Percentiles rank a stretch among this genome's conserved stretches.
These are phyloP conservation scores for Macrochelys suwanniensis DNA, from an alignment of 2,797 vertebrate species.

Conservation along the genomic window DNA sequence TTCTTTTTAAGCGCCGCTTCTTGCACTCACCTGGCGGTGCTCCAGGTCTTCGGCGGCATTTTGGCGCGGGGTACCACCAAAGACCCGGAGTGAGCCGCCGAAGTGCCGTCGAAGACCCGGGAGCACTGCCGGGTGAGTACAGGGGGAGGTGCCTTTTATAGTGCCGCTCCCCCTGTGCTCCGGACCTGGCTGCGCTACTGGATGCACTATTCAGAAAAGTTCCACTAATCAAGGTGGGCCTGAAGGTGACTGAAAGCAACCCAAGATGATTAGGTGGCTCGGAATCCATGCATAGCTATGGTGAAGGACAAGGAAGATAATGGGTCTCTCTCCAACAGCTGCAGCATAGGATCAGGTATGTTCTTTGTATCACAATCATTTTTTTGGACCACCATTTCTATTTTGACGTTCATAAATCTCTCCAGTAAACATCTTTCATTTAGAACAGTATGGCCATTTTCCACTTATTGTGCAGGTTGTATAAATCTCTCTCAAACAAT, in stretches of 20 bases:
- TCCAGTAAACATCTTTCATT: conserved; percentile 23
- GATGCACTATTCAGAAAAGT: background rate
- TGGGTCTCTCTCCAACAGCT: background rate
- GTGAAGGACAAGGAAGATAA: background rate
- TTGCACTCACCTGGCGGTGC: too few relatives aligned
- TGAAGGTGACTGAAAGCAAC: background rate
- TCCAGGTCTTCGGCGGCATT: too few relatives aligned
- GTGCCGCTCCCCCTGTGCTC: too few relatives aligned
- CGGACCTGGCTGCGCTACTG: too few relatives aligned
- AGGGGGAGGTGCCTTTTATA: too few relatives aligned
- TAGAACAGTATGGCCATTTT: background rate
- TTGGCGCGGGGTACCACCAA: too few relatives aligned
- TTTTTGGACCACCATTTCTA: background rate
- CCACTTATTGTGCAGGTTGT: background rate
- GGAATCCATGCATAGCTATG: background rate
- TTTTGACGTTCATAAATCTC: conserved; percentile 22
- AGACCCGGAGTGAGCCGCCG: too few relatives aligned
- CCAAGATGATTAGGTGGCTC: background rate
- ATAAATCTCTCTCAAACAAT: conserved; percentile 12
- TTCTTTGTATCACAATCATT: background rate
- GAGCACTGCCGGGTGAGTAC: too few relatives aligned
- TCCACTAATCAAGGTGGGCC: background rate
- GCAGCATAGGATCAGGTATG: background rate
- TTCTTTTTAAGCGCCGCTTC: too few relatives aligned
- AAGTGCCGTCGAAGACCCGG: too few relatives aligned